Conservation (phyloP, 2,797 vertebrate species). For the Iguana delicatissima region DNA sequence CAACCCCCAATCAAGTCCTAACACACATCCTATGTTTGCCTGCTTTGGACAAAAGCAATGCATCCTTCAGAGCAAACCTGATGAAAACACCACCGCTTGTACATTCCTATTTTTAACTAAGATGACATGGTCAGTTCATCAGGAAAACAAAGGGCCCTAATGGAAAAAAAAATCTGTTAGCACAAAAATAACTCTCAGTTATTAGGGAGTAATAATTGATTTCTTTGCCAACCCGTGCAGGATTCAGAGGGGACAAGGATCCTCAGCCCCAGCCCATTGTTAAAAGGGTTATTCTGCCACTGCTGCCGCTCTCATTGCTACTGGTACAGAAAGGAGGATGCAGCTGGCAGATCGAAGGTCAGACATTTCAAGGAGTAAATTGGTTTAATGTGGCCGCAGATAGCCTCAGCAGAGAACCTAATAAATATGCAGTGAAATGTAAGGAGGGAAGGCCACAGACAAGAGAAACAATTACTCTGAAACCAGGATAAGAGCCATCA, state of each 20-base stretch:
- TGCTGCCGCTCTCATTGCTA: constrained; percentile 45
- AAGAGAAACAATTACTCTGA: constrained; percentile 79
- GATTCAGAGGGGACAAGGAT: constrained; percentile 57
- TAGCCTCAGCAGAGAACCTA: constrained; percentile 71
- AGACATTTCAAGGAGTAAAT: constrained; percentile 79
- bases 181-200: constrained; percentile 56
- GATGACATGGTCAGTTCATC: rapidly evolving
- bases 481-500: constrained; percentile 73
- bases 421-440: constrained; percentile 79
- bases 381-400: constrained; percentile 78
- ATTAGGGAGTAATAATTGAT: constrained; percentile 75
- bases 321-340: constrained; percentile 63
- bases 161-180: constrained; percentile 26
- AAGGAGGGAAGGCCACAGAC: constrained; percentile 76
- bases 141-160: constrained; percentile 5
- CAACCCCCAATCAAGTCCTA: not conserved
- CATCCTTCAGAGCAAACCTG: not conserved
- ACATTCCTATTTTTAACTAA: constrained; percentile 16
- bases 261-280: constrained; percentile 58
- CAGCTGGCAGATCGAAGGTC: constrained; percentile 77
- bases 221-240: constrained; percentile 62
- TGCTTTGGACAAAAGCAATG: not conserved
- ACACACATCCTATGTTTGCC: not conserved
- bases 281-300: constrained; percentile 66
- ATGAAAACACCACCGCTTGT: not conserved